phyloP scores from a whole-genome alignment of 2,113 vertebrate species.

The Dasypus novemcinctus region DNA sequence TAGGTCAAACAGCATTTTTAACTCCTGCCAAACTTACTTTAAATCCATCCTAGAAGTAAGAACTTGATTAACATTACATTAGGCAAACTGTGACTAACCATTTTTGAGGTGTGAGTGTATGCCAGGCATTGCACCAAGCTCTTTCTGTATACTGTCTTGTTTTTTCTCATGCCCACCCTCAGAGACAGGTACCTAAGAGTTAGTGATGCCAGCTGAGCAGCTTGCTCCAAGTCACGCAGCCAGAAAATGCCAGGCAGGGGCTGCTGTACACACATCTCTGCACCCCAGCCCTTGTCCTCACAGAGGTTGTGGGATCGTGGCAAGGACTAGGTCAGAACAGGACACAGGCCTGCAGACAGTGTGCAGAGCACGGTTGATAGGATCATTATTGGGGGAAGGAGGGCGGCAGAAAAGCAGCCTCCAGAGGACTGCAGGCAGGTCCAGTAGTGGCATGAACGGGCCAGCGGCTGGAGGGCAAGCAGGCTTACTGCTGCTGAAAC shows the following conservation, averaged over 20 bases:
- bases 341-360: rapidly evolving
- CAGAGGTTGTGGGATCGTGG: too few relatives aligned
- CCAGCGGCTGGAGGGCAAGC: rapidly evolving
- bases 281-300: not conserved
- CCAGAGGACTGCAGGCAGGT: too few relatives aligned
- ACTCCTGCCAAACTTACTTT: not conserved
- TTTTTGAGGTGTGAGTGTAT: not conserved
- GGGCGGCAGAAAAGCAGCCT: not conserved
- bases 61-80: not conserved
- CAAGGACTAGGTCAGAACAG: too few relatives aligned
- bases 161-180: not conserved
- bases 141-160: not conserved
- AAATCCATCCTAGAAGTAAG: not conserved
- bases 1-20: too few relatives aligned
- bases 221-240: too few relatives aligned
- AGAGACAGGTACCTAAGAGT: not conserved
- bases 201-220: too few relatives aligned
- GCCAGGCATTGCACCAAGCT: not conserved
- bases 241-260: too few relatives aligned
- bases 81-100: too few relatives aligned
- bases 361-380: not conserved
- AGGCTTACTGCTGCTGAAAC: not conserved
- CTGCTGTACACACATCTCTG: not conserved
- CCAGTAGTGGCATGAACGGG: rapidly evolving
- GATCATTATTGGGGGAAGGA: rapidly evolving